phyloP scores from a whole-genome alignment of 2,113 vertebrate species.

The Chelonoidis abingdonii region DNA sequence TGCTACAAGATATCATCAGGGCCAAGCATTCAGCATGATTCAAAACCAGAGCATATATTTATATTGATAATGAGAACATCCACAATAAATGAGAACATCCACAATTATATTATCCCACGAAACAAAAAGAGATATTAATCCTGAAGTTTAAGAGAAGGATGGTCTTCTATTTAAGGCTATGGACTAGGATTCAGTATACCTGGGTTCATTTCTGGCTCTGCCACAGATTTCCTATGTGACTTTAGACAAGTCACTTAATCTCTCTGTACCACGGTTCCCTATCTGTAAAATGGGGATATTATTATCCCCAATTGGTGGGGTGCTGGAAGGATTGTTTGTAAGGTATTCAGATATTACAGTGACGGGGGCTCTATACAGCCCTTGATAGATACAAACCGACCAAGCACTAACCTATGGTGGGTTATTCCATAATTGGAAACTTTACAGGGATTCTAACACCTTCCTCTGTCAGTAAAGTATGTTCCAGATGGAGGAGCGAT shows the following conservation, averaged over 20 bases:
- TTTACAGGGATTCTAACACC: too few species aligned
- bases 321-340: not conserved
- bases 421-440: too few species aligned
- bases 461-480: too few species aligned
- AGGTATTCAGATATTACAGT: too few species aligned
- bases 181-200: not conserved
- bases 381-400: too few species aligned
- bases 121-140: not conserved
- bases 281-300: not conserved
- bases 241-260: not conserved
- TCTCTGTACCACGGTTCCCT: not conserved
- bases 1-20: not conserved
- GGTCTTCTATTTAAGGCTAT: not conserved
- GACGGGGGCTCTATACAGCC: too few species aligned
- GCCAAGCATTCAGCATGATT: not conserved
- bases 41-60: not conserved
- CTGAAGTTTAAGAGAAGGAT: not conserved
- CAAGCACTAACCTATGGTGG: too few species aligned
- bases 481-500: too few species aligned
- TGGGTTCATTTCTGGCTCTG: not conserved
- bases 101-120: not conserved
- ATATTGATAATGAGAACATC: not conserved
- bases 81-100: not conserved
- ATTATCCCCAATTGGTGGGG: not conserved
- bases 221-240: not conserved